phyloP scores from a whole-genome alignment of 1,140 invertebrate species.

The Parasteatoda tepidariorum region DNA sequence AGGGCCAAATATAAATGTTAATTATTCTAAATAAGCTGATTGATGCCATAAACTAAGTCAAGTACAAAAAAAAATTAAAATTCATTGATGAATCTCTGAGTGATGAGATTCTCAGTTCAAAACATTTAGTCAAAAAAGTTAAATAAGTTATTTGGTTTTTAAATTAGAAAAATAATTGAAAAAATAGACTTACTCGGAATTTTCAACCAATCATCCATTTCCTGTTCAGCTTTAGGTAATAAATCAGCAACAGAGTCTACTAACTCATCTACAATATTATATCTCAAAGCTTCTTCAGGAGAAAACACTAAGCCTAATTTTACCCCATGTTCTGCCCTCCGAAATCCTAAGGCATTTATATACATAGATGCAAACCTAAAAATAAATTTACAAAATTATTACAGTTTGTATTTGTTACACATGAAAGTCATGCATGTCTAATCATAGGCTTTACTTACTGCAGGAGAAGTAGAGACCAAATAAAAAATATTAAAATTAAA shows the following conservation, averaged over 20 bases:
- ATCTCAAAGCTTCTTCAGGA: constrained; percentile 31
- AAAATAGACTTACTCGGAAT: constrained; percentile 31
- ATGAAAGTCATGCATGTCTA: not conserved
- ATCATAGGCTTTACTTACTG: too few species aligned
- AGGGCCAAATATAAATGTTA: too few species aligned
- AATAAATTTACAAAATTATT: not conserved
- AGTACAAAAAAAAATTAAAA: too few species aligned
- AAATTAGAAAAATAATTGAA: not conserved
- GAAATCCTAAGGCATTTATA: constrained; percentile 19
- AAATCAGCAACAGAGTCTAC: constrained; percentile 30
- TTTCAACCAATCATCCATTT: constrained; percentile 46
- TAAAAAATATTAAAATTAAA: too few species aligned
- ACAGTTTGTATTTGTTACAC: not conserved
- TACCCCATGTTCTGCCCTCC: constrained; percentile 27
- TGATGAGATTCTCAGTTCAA: too few species aligned
- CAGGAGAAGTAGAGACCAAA: too few species aligned
- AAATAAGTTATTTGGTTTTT: too few species aligned
- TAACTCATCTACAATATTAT: constrained; percentile 43
- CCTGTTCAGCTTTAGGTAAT: not conserved
- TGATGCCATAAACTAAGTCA: too few species aligned
- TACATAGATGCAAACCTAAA: constrained; percentile 21
- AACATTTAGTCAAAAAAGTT: too few species aligned
- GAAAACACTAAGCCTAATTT: constrained; percentile 27
- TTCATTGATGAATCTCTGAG: too few species aligned
- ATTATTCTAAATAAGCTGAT: too few species aligned